Percentiles rank a stretch among this genome's conserved stretches.
Evolutionary conservation across 2,113 vertebrate species (phyloP).

Genomic region (Syngnathus typhle): DNA sequence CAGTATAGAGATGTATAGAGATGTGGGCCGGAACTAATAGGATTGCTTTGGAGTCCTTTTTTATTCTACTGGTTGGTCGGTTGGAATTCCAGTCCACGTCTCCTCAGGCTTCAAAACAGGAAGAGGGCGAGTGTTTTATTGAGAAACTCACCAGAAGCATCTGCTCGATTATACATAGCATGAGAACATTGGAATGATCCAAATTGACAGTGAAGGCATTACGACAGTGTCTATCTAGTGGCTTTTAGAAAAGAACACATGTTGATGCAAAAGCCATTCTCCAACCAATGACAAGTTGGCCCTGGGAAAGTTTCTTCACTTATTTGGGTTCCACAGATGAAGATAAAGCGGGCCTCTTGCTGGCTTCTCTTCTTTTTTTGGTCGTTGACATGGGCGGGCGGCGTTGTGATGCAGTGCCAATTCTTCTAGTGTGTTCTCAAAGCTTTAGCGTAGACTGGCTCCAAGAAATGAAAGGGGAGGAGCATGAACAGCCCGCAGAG

Average conservation of each 20-base stretch:
- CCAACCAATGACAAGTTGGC: not conserved
- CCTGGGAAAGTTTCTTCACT: slow-evolving; percentile 6
- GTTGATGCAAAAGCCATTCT: too few relatives aligned
- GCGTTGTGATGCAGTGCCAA: slow-evolving; percentile 25
- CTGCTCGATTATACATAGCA: slow-evolving; percentile 34
- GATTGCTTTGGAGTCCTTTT: slow-evolving; percentile 79
- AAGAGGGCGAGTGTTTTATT: slow-evolving; percentile 49
- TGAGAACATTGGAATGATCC: not conserved
- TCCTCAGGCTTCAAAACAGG: slow-evolving; percentile 59
- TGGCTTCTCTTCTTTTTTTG: slow-evolving; percentile 29
- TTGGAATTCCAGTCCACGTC: slow-evolving; percentile 78
- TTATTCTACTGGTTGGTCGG: slow-evolving; percentile 78
- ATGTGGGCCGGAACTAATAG: slow-evolving; percentile 79
- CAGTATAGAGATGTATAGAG: slow-evolving; percentile 64
- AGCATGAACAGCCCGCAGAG: slow-evolving; percentile 78
- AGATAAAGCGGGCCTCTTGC: slow-evolving; percentile 11
- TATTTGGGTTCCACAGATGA: slow-evolving; percentile 13
- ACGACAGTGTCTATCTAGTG: too few relatives aligned
- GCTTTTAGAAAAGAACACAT: too few relatives aligned
- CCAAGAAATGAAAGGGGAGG: slow-evolving; percentile 78
- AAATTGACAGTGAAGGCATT: too few relatives aligned
- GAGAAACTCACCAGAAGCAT: slow-evolving; percentile 47
- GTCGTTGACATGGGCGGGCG: slow-evolving; percentile 21
- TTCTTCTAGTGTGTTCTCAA: slow-evolving; percentile 62
- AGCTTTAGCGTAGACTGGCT: slow-evolving; percentile 80